Conservation (phyloP, 2,888 invertebrate species). For the Ectemnius lituratus region DNA sequence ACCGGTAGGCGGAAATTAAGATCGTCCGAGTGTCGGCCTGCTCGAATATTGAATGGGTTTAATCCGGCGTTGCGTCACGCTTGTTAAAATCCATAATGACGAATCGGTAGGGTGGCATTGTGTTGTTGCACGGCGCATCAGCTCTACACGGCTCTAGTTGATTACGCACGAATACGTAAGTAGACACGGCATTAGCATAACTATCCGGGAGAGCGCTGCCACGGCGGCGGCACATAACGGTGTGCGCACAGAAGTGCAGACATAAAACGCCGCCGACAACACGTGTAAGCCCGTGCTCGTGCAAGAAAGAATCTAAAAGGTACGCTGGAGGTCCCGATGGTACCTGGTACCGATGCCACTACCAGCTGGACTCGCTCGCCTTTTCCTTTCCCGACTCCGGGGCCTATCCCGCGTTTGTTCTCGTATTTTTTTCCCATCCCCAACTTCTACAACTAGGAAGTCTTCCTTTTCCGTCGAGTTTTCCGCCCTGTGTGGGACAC, state of each 20-base stretch:
- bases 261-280: slow-evolving; percentile 51
- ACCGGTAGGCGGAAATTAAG: slow-evolving; percentile 52
- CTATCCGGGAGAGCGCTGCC: slow-evolving; percentile 54
- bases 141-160: slow-evolving; percentile 31
- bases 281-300: slow-evolving; percentile 50
- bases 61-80: slow-evolving; percentile 70
- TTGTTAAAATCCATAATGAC: slow-evolving; percentile 65
- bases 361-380: no score
- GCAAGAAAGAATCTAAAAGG: slow-evolving; percentile 36
- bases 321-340: slow-evolving; percentile 50
- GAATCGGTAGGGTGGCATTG: slow-evolving; percentile 69
- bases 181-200: slow-evolving; percentile 71
- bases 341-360: slow-evolving; percentile 5
- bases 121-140: slow-evolving; percentile 55
- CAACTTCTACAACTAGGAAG: no score
- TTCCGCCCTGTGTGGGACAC: neutral
- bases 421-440: no score
- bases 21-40: slow-evolving; percentile 43
- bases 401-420: no score
- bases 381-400: no score
- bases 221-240: slow-evolving; percentile 18
- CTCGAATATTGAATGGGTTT: slow-evolving; percentile 63
- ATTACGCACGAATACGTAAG: slow-evolving; percentile 31
- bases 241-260: slow-evolving; percentile 48
- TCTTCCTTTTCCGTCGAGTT: no score